A percentile compares a stretch with the other conserved stretches of the same genome.
These are phyloP conservation scores for Eupithecia insigniata DNA, from an alignment of 2,888 invertebrate genomes.

Conservation along the genomic window DNA sequence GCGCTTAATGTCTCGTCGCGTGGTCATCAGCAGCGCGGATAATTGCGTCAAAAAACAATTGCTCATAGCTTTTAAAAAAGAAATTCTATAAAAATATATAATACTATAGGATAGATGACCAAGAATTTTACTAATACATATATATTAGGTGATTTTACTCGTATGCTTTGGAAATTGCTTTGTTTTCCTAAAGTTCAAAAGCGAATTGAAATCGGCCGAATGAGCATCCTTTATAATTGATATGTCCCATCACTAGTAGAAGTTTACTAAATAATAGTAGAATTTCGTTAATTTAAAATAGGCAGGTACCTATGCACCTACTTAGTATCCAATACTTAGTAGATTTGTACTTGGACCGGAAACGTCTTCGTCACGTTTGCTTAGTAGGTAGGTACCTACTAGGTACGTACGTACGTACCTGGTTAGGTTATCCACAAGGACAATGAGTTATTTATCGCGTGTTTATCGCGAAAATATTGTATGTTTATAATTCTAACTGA, in stretches of 20 bases:
- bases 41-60: no score
- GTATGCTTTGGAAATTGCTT: no score
- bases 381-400: constrained; percentile 4
- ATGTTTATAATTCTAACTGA: not conserved
- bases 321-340: not conserved
- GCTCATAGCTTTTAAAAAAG: no score
- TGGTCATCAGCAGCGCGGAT: no score
- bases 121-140: no score
- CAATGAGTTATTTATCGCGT: constrained; percentile 21
- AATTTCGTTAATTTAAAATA: no score
- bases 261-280: not conserved
- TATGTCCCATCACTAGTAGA: not conserved
- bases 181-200: not conserved
- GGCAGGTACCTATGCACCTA: no score
- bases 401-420: not conserved
- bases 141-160: no score
- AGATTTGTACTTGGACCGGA: constrained; percentile 18
- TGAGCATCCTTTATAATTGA: no score
- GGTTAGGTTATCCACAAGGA: constrained; percentile 21
- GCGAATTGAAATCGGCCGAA: not conserved
- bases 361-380: constrained; percentile 27
- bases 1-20: no score
- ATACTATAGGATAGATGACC: no score
- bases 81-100: no score
- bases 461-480: constrained; percentile 29